A percentile compares a stretch with the other conserved stretches of the same genome.
phyloP scores from a whole-genome alignment of 1,140 invertebrate species.

The Parasteatoda tepidariorum region DNA sequence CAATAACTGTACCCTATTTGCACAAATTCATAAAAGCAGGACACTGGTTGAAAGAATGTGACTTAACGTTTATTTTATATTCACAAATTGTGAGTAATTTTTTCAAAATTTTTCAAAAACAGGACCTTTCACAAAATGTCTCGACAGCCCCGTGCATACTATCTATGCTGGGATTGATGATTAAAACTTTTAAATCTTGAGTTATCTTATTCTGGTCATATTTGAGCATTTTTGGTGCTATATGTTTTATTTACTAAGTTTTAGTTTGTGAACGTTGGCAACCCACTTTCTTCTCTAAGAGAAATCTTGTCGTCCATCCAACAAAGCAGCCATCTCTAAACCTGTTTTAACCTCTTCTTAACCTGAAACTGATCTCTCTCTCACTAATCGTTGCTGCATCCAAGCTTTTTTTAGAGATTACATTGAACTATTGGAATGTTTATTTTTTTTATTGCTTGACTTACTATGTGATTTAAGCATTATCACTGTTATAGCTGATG shows the following conservation, averaged over 20 bases:
- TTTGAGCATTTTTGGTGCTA: not conserved
- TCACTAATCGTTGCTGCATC: not conserved
- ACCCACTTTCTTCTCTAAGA: not conserved
- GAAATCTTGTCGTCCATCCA: not conserved
- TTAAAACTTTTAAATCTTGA: not conserved
- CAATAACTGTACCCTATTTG: no score
- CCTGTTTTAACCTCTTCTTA: not conserved
- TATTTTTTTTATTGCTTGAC: not conserved
- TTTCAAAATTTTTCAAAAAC: not conserved
- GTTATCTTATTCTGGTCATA: not conserved
- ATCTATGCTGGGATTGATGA: no score
- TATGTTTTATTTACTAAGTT: not conserved
- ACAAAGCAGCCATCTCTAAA: not conserved
- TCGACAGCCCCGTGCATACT: no score
- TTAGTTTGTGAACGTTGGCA: not conserved
- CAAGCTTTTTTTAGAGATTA: not conserved
- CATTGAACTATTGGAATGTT: not conserved
- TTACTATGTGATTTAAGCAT: not conserved
- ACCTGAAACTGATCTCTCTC: not conserved
- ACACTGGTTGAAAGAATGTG: not conserved
- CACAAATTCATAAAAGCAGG: no score
- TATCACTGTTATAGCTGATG: not conserved
- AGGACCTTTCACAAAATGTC: not conserved
- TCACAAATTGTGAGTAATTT: not conserved
- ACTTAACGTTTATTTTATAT: not conserved